phyloP scores from a whole-genome alignment of 2,797 vertebrate genomes.

The Menidia menidia region DNA sequence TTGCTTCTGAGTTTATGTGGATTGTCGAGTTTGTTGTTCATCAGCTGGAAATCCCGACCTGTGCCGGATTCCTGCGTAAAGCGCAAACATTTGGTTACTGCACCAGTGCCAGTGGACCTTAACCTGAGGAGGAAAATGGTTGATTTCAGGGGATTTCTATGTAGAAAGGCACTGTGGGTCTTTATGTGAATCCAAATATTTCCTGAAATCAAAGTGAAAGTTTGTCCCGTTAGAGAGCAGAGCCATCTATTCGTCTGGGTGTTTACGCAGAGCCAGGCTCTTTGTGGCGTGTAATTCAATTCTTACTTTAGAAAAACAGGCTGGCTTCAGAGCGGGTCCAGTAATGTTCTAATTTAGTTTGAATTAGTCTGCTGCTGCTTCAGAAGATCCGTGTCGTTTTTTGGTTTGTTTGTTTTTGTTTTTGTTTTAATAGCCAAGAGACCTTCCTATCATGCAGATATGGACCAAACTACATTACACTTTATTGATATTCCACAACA shows the following conservation, averaged over 20 bases:
- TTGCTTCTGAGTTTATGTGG: background rate
- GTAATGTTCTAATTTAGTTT: too few relatives aligned
- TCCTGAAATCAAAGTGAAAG: conserved; percentile 51
- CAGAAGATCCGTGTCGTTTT: background rate
- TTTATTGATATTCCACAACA: background rate
- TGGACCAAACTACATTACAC: too few relatives aligned
- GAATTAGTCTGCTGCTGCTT: background rate
- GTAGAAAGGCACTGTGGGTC: conserved; percentile 6
- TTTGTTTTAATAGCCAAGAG: background rate
- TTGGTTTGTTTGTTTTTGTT: too few relatives aligned
- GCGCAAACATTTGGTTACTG: conserved; percentile 36
- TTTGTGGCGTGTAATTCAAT: background rate
- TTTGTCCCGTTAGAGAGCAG: conserved; percentile 5
- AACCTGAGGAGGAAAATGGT: background rate
- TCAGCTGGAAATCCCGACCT: conserved; percentile 29
- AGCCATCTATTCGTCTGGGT: background rate
- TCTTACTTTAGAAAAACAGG: background rate
- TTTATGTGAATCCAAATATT: conserved; percentile 23
- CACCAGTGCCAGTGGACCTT: background rate
- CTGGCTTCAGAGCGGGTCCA: background rate
- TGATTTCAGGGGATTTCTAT: conserved; percentile 16
- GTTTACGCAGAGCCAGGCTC: background rate
- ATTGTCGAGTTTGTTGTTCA: background rate
- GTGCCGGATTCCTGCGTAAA: conserved; percentile 27
- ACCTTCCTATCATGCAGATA: background rate